Base-by-base conservation (phyloP, 2,888 invertebrate genomes). In the Rotaria socialis region DNA sequence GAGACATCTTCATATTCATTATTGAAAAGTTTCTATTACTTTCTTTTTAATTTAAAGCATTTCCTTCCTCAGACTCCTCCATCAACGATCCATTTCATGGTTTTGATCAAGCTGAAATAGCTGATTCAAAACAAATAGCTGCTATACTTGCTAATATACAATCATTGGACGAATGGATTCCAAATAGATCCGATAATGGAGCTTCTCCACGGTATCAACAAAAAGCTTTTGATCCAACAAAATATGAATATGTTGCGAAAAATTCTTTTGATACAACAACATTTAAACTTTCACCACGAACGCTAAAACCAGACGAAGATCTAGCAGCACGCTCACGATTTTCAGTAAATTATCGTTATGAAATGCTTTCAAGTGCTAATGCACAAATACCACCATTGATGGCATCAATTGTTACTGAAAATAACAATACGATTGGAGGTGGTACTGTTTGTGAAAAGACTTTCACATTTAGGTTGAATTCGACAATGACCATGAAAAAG, bases 241-340 rank as follows among this genome's bases (percentile, higher is more conserved):
- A 80, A 80, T 80, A 80, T 47, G 80, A 80, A 80, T 80, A 80
- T n/a, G 47, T 80, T 43, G 80, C 47, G 14, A 47, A 47, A 14
- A 80, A 47, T 47, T 80, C 80, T 10, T n/a, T 80, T n/a, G 80
- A 80, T 80, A 80, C 80, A 80, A 35, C 80, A 43, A 80, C 80
- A 47, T 80, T 80, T n/a, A 80, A 80, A 80, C 47, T 80, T n/a
- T 80, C 80, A 47, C 80, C 80, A n/a, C 80, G 80, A 14, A 67
- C 67, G 16, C 35, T 67, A 19, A 67, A 67, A 67, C 67, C 67
- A 19, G 16, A 35, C 1, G 67, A 67, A 19, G 67, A 67, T 14
- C 19, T 27, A 27, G 67, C 67, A 67, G 47, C 43, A 24, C 43
- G 47, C n/a, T 47, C 47, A n/a, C 80, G 47, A 10, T 80, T 80